Evolutionary conservation across 1,140 invertebrate genomes (phyloP), one percentile per base, ranked within the genome.

Genomic region (Nautilus pompilius): DNA sequence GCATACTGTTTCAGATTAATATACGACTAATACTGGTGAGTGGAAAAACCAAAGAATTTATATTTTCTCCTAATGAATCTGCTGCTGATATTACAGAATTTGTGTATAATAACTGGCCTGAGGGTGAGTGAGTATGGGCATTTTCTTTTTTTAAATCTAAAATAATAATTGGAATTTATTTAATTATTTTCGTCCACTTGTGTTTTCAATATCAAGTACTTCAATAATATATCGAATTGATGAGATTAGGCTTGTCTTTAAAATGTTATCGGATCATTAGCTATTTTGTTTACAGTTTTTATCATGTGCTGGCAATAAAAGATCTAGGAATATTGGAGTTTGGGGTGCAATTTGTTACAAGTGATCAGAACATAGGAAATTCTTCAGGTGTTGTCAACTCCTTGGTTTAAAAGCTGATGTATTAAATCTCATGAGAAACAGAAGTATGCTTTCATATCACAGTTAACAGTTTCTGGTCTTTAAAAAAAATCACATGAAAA

Each of bases 71-170:
- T 53, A 93, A 90, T 79, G 95, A 96, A 86, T 97, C 95, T 60
- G 97, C 96, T 71, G 93, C 94, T 72, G 95, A 98, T 84, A 98
- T 99, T 84, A 95, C 96, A 74, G 92, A 99, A 85, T 91, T 95
- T 88, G 95, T 99, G 72, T 99, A 97, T 86, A 95, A 96, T 83
- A 95, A 96, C 85, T 99, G 97, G 97, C 95, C 96, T 22, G 70
- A 82, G 78, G 86, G 86, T 87, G 73, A 58, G 68, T 65, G 26
- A 5, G 5, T 55, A 8, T 33, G 17, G 8, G 24, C 30, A 62
- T 28, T 13, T 24, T 24, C 3, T 57, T 33, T 28, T 32, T 57
- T 4, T 41, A 30, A 30, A 33, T 53, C 33, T 48, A 36, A 53
- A 45, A 28, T 36, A 57, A 56, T 29, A 30, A 34, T 30, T 54